Base-by-base conservation (phyloP, 1,140 invertebrate species). In the Tribolium madens region DNA sequence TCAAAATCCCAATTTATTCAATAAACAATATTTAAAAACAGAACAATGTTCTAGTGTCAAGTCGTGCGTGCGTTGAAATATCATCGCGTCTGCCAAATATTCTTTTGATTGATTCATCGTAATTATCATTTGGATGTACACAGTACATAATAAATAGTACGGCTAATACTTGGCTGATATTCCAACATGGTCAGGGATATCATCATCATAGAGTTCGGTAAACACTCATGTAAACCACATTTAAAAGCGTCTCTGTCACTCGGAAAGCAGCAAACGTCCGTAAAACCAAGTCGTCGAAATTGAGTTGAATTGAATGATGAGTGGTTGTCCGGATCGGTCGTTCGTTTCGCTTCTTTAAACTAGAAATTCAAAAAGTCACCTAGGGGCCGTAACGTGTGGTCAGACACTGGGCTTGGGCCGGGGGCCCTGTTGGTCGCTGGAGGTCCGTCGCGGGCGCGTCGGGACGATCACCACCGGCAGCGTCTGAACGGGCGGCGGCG, bases 21-120 rank as follows among this genome's bases (percentile, higher is more conserved):
- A 84, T 84, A 84, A 84, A 84, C 82, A 84, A 84, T 84, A 83
- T 84, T 84, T 81, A 84, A 83, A 84, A 84, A 84, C 83, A 84
- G 80, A 84, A 84, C 83, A 84, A 84, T 81, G 83, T 82, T 80
- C 83, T 84, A 84, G 80, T 79, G 78, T 81, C 77, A 26, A 26
- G 21, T 26, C 21, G 21, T 26, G 14, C 18, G 83, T 78, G 79
- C 80, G 82, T 78, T 80, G 79, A 76, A 81, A 81, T 81, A 83
- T 80, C 79, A 4, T 4, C 6, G 60, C 21, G 69, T 46, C 53
- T 33, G 81, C 80, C 80, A 82, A 81, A 82, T 81, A 80, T 72
- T 64, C 50, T 81, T 80, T 80, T 80, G 79, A 80, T 80, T 80
- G 73, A 79, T 33, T 50, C 70, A 17, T 17, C 17, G 18, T 73